Base-by-base conservation (phyloP, 2,888 invertebrate species). In the Dascillus cervinus region DNA sequence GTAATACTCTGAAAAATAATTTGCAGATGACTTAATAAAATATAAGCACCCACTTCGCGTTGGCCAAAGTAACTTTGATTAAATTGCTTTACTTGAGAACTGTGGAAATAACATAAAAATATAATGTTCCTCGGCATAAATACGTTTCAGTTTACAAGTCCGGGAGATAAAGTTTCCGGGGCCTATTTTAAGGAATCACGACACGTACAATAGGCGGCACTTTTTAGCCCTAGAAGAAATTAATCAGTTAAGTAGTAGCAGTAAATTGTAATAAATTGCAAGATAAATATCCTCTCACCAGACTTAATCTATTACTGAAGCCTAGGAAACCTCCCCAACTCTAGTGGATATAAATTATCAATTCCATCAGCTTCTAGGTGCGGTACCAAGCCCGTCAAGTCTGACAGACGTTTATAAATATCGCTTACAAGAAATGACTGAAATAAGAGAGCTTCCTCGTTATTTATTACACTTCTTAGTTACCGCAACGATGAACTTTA, bases 391-490 rank as follows among this genome's bases (percentile, higher is more conserved):
- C 50, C n/a, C 50, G 51, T 55, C 55, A 52, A 50, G 41, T 35
- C 46, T 53, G 54, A 52, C 52, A 52, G 55, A 53, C 55, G 43
- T 53, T 55, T 53, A 55, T 55, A 55, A 55, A 55, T 53, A 55
- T 53, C 47, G 50, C 43, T 46, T 46, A 44, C 48, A 44, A 47
- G 50, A 46, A 52, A 52, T 47, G 43, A 48, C 41, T 44, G 47
- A 49, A 51, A 50, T 53, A 52, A 51, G 49, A 50, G n/a, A n/a
- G 49, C 34, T 44, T 45, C 44, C 43, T 52, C 47, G 49, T 47
- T 49, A 50, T 51, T 52, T 50, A 52, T 52, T 52, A 44, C 34
- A 38, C 34, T 44, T 44, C 41, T 46, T 41, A 40, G 38, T 34
- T 30, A 38, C 38, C 38, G 23, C 34, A 22, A 34, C 24, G 30